Base-by-base conservation (phyloP, 2,888 invertebrate genomes). In the Auanema freiburgensis region DNA sequence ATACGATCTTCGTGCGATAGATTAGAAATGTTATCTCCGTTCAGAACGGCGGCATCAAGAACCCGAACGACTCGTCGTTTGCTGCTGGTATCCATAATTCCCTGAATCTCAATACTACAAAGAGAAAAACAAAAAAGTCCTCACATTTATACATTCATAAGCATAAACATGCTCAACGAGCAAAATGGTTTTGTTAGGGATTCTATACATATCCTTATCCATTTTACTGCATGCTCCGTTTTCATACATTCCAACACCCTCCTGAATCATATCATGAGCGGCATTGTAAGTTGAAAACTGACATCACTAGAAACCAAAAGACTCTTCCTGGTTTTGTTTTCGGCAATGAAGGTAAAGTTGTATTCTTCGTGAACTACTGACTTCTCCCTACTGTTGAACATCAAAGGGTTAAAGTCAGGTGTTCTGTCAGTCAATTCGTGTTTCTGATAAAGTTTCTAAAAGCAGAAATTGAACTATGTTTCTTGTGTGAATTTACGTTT, bases 31-130 rank as follows among this genome's bases (percentile, higher is more conserved):
- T 79, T 65, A 59, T 83, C 80, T 12, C 81, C 83, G 49, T 68
- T 67, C 8, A 83, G 65, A 10, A 75, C 71, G 1, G 76, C 77
- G 0, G 80, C 83, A 57, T 83, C 83, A 41, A 80, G 40, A 24
- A 83, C 74, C 16, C 78, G 67, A 16, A 82, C 16, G 10, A 78
- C 60, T 5, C 64, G 53, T 5, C 62, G 41, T n/a, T 52, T n/a
- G 52, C 52, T 21, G 16, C 16, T 23, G 18, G 16, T n/a, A 21
- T 2, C 52, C 16, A n/a, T 52, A 18, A 52, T 16, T 23, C 52
- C n/a, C 46, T 46, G 46, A 46, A 46, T 18, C 46, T 5, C 33
- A 46, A 18, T 46, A 46, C 10, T 46, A 46, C 46, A 3, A 46
- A 3, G 6, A 52, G 18, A 18, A 52, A 52, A 23, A n/a, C 52